Evolutionary conservation across 2,797 vertebrate genomes (phyloP).

Genomic region (Columba guinea): DNA sequence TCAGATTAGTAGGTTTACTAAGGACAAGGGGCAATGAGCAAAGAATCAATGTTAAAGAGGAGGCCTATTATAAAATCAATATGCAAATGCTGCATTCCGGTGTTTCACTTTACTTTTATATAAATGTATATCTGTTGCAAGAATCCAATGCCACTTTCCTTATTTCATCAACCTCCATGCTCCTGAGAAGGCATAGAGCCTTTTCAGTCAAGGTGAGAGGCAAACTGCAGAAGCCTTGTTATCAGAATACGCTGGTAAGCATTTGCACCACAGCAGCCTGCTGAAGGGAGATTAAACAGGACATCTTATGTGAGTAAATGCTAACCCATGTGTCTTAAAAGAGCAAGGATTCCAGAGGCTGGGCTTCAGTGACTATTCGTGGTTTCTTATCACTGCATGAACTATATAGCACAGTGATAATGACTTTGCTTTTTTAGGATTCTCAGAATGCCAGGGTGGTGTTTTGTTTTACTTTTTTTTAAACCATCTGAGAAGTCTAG

Average conservation of each 20-base stretch:
- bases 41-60: background rate
- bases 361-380: background rate
- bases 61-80: background rate
- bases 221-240: background rate
- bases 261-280: background rate
- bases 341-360: background rate
- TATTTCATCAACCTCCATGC: background rate
- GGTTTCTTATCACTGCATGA: background rate
- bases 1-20: background rate
- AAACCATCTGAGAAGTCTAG: constrained; percentile 74
- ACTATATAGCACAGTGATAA: constrained; percentile 9
- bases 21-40: background rate
- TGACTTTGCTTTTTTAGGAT: constrained; percentile 59
- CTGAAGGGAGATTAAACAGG: background rate
- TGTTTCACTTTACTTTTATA: background rate
- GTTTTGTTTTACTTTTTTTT: background rate
- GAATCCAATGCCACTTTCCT: background rate
- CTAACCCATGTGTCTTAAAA: background rate
- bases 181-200: background rate
- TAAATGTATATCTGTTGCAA: background rate
- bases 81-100: background rate
- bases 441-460: constrained; percentile 42
- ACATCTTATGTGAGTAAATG: background rate
- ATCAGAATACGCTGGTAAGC: background rate
- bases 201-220: background rate